Base-by-base conservation (phyloP, 1,140 invertebrate species). In the Achatina immaculata region DNA sequence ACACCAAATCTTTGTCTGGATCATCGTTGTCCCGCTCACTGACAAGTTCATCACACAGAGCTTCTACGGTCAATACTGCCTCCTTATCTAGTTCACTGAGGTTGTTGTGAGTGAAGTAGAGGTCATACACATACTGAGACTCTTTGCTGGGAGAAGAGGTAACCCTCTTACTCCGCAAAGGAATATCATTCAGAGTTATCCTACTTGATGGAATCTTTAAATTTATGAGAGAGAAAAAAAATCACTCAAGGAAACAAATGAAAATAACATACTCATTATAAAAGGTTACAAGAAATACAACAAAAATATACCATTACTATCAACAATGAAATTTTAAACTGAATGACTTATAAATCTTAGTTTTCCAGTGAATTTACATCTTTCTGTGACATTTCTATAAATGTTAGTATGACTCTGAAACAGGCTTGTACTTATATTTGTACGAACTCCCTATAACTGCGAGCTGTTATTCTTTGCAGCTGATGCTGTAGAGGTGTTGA, bases 101-200 rank as follows among this genome's bases (percentile, higher is more conserved):
- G n/a, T 80, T 45, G 36, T 81, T 86, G 81, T 90, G 89, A 19
- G 88, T 86, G 81, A 89, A 90, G 65, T 91, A 91, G 1, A 91
- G 79, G 80, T 91, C 90, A 78, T 90, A 91, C 3, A 91, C 90
- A 81, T 83, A 91, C 31, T 87, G 83, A 14, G 83, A 79, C 21
- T 78, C 76, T 43, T 45, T n/a, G 34, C 14, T 24, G 28, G 75
- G 19, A 36, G 80, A 68, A 16, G 73, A 2, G 7, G 38, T 42
- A 3, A 85, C 84, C 43, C 78, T 81, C 62, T 87, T 85, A 43
- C 84, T 81, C 7, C 86, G 80, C 81, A 90, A 80, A 43, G 85
- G 86, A 14, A 85, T 82, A 45, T 84, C 82, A 80, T 90, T 90
- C 69, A 88, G 87, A 9, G 87, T 89, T 42, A 90, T 86, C 34